Evolutionary conservation across 2,113 vertebrate genomes (phyloP).

Genomic region (Indicator maculatus): DNA sequence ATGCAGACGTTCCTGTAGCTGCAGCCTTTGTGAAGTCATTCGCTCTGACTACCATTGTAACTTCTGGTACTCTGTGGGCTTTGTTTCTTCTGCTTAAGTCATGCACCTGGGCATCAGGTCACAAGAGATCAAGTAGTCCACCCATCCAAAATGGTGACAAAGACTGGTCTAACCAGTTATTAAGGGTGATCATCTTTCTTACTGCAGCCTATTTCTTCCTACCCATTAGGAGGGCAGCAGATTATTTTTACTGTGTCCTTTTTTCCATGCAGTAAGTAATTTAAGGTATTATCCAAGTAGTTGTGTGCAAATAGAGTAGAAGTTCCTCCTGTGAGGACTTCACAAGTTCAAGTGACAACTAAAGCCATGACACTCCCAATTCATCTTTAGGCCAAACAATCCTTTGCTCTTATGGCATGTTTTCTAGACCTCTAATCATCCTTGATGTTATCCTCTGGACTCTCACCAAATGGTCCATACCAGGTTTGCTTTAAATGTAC

Average conservation of each 20-base stretch:
- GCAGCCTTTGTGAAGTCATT: neutral
- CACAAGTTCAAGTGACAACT: neutral
- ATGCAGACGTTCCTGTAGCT: neutral
- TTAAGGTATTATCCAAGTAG: neutral
- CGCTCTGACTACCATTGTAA: neutral
- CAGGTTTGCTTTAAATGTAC: neutral
- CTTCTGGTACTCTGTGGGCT: neutral
- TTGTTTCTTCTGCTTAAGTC: neutral
- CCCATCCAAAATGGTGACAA: neutral
- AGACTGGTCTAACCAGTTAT: neutral
- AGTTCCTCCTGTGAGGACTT: neutral
- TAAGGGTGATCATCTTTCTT: neutral
- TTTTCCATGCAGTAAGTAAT: neutral
- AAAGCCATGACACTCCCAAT: neutral
- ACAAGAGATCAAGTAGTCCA: neutral
- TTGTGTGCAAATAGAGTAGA: neutral
- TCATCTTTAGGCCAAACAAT: neutral
- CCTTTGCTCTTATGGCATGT: neutral
- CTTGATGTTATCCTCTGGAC: neutral
- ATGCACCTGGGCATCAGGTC: neutral
- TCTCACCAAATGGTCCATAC: neutral
- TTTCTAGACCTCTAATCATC: neutral
- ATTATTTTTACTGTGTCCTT: neutral
- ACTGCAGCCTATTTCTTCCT: neutral
- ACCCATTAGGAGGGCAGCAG: neutral